Percentiles rank a stretch among this genome's conserved stretches.
Evolutionary conservation across 2,113 vertebrate species (phyloP).

Genomic region (Verasper variegatus): DNA sequence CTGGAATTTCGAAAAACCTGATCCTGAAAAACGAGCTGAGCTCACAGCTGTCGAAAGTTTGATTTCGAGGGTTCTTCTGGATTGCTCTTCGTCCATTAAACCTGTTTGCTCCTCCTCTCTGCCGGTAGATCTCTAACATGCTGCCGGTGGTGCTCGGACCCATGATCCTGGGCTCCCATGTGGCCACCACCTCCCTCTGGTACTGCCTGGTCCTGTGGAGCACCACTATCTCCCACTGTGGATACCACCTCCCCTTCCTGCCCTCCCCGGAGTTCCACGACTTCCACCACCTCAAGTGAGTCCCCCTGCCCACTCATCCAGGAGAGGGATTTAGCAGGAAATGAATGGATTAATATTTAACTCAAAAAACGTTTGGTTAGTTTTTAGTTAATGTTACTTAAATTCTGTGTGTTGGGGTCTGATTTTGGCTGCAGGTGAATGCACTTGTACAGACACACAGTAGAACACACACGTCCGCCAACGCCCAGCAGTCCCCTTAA

Average conservation of each 20-base stretch:
- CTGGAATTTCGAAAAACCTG: not conserved
- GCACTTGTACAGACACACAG: too few relatives aligned
- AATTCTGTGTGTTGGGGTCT: too few relatives aligned
- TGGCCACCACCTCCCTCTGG: slow-evolving; percentile 86
- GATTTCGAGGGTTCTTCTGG: not conserved
- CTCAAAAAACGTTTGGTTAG: too few relatives aligned
- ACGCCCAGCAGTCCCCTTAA: too few relatives aligned
- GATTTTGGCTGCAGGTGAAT: too few relatives aligned
- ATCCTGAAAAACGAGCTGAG: too few relatives aligned
- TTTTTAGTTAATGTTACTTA: too few relatives aligned
- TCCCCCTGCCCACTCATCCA: not conserved
- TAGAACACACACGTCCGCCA: too few relatives aligned
- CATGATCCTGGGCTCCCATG: slow-evolving; percentile 86
- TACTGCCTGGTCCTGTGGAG: slow-evolving; percentile 85
- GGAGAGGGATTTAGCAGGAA: not conserved
- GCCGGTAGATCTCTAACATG: slow-evolving; percentile 88
- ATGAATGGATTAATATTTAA: too few relatives aligned
- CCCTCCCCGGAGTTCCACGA: slow-evolving; percentile 95
- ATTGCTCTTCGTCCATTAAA: not conserved
- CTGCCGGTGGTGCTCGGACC: slow-evolving; percentile 87
- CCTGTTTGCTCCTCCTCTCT: too few relatives aligned
- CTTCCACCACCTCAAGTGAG: slow-evolving; percentile 95
- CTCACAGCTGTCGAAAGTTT: too few relatives aligned
- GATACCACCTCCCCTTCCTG: slow-evolving; percentile 94
- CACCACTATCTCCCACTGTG: slow-evolving; percentile 91